phyloP scores from a whole-genome alignment of 2,113 vertebrate species.

The Mandrillus leucophaeus region DNA sequence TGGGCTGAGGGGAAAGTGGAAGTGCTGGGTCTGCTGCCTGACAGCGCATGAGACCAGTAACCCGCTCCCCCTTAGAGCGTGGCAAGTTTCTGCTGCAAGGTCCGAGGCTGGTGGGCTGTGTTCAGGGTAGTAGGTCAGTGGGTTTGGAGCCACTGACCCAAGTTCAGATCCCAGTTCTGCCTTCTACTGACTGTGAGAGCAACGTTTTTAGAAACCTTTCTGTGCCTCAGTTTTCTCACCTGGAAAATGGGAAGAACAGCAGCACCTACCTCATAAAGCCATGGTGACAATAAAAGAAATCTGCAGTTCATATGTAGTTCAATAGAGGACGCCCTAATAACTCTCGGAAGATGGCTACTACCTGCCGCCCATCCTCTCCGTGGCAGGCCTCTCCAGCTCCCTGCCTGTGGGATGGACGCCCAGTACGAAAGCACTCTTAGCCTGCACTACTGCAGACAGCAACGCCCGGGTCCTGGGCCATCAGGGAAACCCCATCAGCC shows the following conservation, averaged over 20 bases:
- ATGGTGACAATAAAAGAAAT: neutral
- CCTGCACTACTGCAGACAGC: neutral
- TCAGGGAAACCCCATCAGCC: neutral
- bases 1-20: accelerated
- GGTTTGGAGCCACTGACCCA: neutral
- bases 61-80: accelerated
- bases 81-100: too few species aligned
- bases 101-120: too few species aligned
- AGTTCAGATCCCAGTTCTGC: neutral
- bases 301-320: neutral
- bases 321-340: neutral
- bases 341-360: neutral
- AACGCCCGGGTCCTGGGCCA: neutral
- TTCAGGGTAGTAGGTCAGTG: too few species aligned
- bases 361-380: too few species aligned
- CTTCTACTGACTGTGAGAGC: neutral
- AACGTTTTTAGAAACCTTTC: neutral
- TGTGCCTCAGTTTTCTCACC: neutral
- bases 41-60: accelerated
- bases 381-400: neutral
- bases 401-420: neutral
- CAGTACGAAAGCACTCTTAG: neutral
- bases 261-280: neutral
- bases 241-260: neutral
- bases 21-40: neutral